Base-by-base conservation (phyloP, 1,140 invertebrate species). In the Lepidurus apus region DNA sequence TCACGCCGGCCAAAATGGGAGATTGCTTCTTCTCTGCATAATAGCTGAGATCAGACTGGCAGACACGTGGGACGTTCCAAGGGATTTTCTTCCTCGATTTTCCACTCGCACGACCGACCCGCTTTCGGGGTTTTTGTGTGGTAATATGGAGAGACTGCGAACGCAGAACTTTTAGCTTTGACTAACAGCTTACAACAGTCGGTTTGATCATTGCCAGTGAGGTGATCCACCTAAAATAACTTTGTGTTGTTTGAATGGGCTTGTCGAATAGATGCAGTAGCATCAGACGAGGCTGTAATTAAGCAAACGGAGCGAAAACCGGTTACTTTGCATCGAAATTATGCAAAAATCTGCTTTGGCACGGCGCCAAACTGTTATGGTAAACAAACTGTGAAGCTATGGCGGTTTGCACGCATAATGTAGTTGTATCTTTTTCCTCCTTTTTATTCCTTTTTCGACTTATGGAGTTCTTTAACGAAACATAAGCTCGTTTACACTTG, bases 1-100 rank as follows among this genome's bases (percentile, higher is more conserved):
- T 34, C 34, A 34, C 34, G 34, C 34, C 34, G 34, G 34, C 21
- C 13, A 65, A 65, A 9, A 13, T 65, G 9, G 17, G 17, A 13
- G 53, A 13, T 13, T 21, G 9, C 17, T 65, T 65, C 53, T 65
- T 65, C 53, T 65, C 53, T 21, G 53, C 53, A 65, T 65, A 65
- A 65, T 65, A n/a, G 53, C n/a, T 65, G 53, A 65, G 53, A 65
- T 65, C 53, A 65, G 53, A 65, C 53, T 65, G 53, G 21, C 53
- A 65, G 53, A 65, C 53, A 65, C 53, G 53, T 65, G 53, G 53
- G 53, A 65, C 53, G 53, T 65, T 65, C n/a, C 53, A n/a, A 21
- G 53, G 53, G 53, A 65, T 65, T 65, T 65, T 65, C 53, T 65
- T 65, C 17, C 53, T 34, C n/a, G n/a, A n/a, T n/a, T n/a, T n/a